Evolutionary conservation across 2,113 vertebrate genomes (phyloP).

Genomic region (Chinchilla lanigera): DNA sequence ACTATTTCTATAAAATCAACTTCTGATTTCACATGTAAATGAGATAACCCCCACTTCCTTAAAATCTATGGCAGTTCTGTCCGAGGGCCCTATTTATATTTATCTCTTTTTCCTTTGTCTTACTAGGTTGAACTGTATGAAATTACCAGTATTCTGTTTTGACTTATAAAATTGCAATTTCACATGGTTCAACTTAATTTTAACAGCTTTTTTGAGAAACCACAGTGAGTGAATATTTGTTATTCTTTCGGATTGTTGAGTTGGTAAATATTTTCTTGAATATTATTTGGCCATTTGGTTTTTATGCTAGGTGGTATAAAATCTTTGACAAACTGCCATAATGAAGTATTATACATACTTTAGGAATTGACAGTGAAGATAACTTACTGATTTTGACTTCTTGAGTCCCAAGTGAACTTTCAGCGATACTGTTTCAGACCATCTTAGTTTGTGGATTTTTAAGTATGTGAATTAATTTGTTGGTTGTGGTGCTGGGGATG

Average conservation of each 20-base stretch:
- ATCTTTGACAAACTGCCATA: conserved; percentile 52
- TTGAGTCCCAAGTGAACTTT: conserved; percentile 38
- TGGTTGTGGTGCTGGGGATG: not conserved
- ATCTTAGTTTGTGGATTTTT: conserved; percentile 37
- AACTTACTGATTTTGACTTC: conserved; percentile 43
- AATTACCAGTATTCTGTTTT: conserved; percentile 49
- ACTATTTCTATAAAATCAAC: not conserved
- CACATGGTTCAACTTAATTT: conserved; percentile 48
- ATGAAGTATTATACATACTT: not conserved
- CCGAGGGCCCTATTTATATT: conserved; percentile 53
- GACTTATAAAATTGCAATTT: conserved; percentile 42
- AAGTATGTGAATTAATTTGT: not conserved
- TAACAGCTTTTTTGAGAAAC: conserved; percentile 47
- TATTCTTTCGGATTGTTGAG: conserved; percentile 36
- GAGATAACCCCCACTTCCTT: not conserved
- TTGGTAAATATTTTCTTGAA: conserved; percentile 66
- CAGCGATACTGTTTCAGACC: not conserved
- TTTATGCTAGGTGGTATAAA: conserved; percentile 59
- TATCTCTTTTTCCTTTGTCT: conserved; percentile 46
- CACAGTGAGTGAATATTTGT: conserved; percentile 47
- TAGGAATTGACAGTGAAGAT: conserved; percentile 43
- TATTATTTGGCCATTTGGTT: conserved; percentile 30
- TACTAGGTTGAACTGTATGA: conserved; percentile 45
- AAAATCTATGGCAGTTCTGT: conserved; percentile 35
- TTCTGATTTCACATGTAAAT: not conserved